A percentile compares a stretch with the other conserved stretches of the same genome.
Conservation (phyloP, 2,113 vertebrate genomes). For the Bucco capensis region DNA sequence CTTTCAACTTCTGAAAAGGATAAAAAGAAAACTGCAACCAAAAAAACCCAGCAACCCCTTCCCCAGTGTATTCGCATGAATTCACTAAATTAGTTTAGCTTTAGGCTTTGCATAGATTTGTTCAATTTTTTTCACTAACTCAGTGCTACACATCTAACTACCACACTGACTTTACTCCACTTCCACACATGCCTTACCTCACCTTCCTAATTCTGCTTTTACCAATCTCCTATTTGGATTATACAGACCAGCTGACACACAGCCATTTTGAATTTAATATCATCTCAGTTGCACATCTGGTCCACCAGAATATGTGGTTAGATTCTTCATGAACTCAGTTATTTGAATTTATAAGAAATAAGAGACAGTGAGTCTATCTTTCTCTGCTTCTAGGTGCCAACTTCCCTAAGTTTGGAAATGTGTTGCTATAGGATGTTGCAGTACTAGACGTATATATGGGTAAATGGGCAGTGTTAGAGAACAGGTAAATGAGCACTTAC, state of each 20-base stretch:
- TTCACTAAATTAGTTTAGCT: background rate
- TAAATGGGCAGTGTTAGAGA: background rate
- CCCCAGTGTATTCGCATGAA: background rate
- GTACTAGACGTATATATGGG: background rate
- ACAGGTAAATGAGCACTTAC: rapidly evolving
- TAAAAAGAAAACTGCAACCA: background rate
- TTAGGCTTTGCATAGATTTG: background rate
- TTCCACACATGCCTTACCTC: background rate
- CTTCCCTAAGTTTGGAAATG: background rate
- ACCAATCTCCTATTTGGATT: background rate
- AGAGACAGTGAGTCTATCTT: background rate
- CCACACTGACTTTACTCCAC: background rate
- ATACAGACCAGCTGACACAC: background rate
- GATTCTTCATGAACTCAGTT: background rate
- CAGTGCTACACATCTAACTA: background rate
- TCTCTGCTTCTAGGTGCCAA: background rate
- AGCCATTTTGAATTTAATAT: background rate
- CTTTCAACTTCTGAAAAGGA: background rate
- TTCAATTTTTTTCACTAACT: background rate
- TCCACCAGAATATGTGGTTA: background rate
- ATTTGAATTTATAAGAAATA: background rate
- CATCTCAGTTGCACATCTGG: background rate
- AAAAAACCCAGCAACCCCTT: background rate
- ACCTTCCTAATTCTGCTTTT: background rate
- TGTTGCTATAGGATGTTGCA: background rate